Evolutionary conservation across 2,888 invertebrate species (phyloP), one percentile per base, ranked within the genome.

Genomic region (Drosophila rellima): DNA sequence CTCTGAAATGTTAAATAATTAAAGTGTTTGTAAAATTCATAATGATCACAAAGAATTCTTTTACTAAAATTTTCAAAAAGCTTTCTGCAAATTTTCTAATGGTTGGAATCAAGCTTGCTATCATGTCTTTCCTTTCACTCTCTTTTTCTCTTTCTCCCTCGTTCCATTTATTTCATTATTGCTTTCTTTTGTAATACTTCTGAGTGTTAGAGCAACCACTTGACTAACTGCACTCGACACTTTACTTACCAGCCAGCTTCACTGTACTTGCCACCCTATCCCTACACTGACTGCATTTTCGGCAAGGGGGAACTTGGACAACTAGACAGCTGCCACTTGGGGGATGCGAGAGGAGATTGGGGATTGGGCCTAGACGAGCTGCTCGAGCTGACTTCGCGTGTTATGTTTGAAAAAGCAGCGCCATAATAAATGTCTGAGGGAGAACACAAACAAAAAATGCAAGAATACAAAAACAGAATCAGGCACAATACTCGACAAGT

Each of bases 401-500:
- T 54, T 70, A 35, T 57, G 39, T 39, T 51, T 48, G 17, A 17
- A 60, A 70, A 74, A 61, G 10, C 45, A 40, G 64, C 45, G 31
- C 57, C 48, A 74, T 63, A 83, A 74, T 72, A 72, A 70, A 80
- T 74, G 76, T 59, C 65, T 55, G 56, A 11, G 23, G 13, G 35
- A 29, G 42, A 10, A 44, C 20, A 18, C 35, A 52, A 56, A 48
- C 44, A 39, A 45, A 17, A 44, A 15, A 26, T n/a, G 26, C 17
- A 11, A 47, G 29, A 17, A 17, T n/a, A 17, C 13, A 31, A 48
- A 13, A 44, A 35, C 29, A 33, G 50, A 68, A 63, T 39, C 54
- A 35, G 50, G 60, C 56, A 37, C 35, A 57, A 55, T 57, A 56
- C 55, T 66, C 73, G 73, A 60, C 64, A 77, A 76, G 72, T 73